Evolutionary conservation across 2,113 vertebrate genomes (phyloP).

Genomic region (Perca fluviatilis): DNA sequence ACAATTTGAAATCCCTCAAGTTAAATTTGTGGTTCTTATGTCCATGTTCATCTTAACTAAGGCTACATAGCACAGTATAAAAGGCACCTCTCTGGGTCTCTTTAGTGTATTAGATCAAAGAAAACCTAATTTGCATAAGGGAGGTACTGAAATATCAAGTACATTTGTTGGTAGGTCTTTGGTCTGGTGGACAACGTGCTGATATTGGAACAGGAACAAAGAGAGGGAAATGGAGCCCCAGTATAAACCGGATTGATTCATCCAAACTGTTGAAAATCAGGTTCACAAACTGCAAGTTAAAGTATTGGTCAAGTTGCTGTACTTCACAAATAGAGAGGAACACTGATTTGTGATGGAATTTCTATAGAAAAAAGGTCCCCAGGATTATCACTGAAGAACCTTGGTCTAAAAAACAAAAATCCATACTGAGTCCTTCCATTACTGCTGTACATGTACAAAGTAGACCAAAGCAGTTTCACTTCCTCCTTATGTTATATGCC

Average conservation of each 20-base stretch:
- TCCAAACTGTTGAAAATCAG: not conserved
- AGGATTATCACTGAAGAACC: conserved; percentile 1
- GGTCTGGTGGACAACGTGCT: conserved; percentile 40
- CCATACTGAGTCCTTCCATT: conserved; percentile 16
- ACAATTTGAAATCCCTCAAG: conserved; percentile 31
- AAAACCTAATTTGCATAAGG: conserved; percentile 27
- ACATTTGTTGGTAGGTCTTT: conserved; percentile 43
- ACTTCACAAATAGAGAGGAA: conserved; percentile 3
- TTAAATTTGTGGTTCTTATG: not conserved
- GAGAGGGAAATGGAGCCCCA: conserved; percentile 15
- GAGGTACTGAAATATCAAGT: conserved; percentile 44
- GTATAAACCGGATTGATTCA: conserved; percentile 21
- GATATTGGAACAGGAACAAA: conserved; percentile 47
- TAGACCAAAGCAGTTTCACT: conserved; percentile 30
- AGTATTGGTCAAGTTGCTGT: not conserved
- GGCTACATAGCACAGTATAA: conserved; percentile 14
- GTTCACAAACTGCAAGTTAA: conserved; percentile 1
- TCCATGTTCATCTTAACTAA: conserved; percentile 12
- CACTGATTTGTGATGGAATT: conserved; percentile 18
- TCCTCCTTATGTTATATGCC: conserved; percentile 25
- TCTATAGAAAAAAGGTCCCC: conserved; percentile 7
- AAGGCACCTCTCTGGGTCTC: conserved; percentile 24
- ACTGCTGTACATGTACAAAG: conserved; percentile 2
- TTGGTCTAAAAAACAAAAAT: conserved; percentile 4
- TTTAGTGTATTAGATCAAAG: conserved; percentile 30